phyloP scores from a whole-genome alignment of 2,888 invertebrate genomes.

The Cataglyphis albicans region DNA sequence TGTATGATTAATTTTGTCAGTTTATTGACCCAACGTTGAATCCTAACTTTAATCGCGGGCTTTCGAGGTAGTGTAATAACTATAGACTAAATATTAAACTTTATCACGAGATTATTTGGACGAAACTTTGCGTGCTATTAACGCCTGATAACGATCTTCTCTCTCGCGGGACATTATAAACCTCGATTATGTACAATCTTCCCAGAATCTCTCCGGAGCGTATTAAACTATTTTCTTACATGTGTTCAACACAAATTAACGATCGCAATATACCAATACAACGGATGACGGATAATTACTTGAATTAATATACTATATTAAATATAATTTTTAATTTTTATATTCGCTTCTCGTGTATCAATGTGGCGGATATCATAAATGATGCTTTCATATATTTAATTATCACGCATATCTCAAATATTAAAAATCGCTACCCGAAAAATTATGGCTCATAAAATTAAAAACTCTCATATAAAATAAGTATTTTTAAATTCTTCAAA shows the following conservation, averaged over 20 bases:
- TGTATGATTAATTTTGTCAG: neutral
- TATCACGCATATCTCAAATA: neutral
- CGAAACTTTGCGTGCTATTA: conserved; percentile 40
- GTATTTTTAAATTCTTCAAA: neutral
- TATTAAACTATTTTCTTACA: conserved; percentile 40
- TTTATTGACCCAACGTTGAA: conserved; percentile 11
- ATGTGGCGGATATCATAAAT: neutral
- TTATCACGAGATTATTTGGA: conserved; percentile 34
- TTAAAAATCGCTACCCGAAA: neutral
- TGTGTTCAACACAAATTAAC: conserved; percentile 4
- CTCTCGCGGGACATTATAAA: conserved; percentile 14
- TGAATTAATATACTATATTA: neutral
- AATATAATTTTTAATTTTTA: neutral
- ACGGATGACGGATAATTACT: neutral
- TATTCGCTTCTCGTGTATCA: neutral
- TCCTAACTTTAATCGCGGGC: conserved; percentile 24
- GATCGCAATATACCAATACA: neutral
- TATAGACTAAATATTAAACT: neutral
- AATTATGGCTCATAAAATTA: neutral
- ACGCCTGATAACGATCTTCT: conserved; percentile 43
- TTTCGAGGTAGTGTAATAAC: neutral
- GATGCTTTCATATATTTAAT: conserved; percentile 15
- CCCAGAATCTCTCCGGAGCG: neutral
- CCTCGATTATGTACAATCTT: conserved; percentile 31
- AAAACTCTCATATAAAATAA: neutral